Evolutionary conservation across 2,113 vertebrate species (phyloP).

Genomic region (Phasianus colchicus): DNA sequence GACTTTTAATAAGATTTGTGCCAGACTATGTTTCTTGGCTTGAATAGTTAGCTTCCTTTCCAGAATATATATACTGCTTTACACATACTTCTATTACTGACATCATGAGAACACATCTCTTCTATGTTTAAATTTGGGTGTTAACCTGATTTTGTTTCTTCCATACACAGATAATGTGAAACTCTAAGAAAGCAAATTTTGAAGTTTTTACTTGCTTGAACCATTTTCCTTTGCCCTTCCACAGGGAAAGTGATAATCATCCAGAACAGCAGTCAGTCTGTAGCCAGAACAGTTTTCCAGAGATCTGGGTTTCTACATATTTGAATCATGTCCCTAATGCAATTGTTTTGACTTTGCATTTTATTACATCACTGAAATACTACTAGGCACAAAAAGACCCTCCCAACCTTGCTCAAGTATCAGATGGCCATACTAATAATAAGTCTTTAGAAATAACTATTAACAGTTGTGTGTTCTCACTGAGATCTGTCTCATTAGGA

Average conservation of each 20-base stretch:
- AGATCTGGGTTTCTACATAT: constrained; percentile 63
- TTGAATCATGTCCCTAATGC: constrained; percentile 47
- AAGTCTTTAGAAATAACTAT: constrained; percentile 13
- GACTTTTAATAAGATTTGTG: constrained; percentile 77
- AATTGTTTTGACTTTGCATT: constrained; percentile 57
- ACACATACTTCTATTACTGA: constrained; percentile 80
- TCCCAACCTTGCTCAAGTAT: constrained; percentile 1
- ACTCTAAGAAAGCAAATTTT: constrained; percentile 76
- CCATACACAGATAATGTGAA: constrained; percentile 72
- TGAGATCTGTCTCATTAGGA: constrained; percentile 59
- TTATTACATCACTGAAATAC: constrained; percentile 13
- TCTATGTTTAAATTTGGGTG: constrained; percentile 77
- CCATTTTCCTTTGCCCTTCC: constrained; percentile 40
- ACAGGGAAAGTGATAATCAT: constrained; percentile 73
- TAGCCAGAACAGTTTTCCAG: constrained; percentile 27
- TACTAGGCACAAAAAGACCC: neutral
- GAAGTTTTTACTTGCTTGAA: constrained; percentile 78
- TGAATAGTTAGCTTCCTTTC: constrained; percentile 74
- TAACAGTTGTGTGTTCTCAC: constrained; percentile 42
- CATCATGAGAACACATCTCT: constrained; percentile 79
- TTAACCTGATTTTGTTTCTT: constrained; percentile 71
- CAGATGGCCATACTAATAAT: constrained; percentile 5
- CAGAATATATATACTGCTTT: constrained; percentile 79
- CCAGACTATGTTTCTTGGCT: constrained; percentile 83
- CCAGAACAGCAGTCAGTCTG: constrained; percentile 69